Percentiles rank a stretch among this genome's conserved stretches.
Evolutionary conservation across 1,140 invertebrate species (phyloP).

Genomic region (Drosophila punjabiensis): DNA sequence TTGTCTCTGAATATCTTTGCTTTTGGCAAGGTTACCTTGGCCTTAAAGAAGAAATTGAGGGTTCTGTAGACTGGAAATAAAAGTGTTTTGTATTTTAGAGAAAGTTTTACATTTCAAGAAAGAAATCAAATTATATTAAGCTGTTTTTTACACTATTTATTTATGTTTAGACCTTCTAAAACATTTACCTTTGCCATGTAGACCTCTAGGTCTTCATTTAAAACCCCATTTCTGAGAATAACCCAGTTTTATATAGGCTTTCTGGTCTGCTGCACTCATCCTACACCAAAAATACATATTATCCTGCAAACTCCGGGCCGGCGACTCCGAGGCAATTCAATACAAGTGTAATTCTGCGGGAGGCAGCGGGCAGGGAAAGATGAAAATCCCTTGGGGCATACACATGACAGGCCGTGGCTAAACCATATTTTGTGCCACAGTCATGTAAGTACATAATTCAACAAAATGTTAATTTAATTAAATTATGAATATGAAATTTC

Average conservation of each 20-base stretch:
- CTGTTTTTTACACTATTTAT: not conserved
- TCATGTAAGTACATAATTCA: slow-evolving; percentile 72
- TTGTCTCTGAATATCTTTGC: slow-evolving; percentile 23
- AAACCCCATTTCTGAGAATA: slow-evolving; percentile 10
- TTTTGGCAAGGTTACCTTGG: slow-evolving; percentile 12
- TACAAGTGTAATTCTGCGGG: slow-evolving; percentile 9
- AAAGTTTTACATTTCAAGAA: not conserved
- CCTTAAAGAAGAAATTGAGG: not conserved
- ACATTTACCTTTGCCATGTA: not conserved
- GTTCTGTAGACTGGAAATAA: not conserved
- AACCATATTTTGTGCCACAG: slow-evolving; percentile 51
- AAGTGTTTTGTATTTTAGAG: not conserved
- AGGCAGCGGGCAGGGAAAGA: slow-evolving; percentile 7
- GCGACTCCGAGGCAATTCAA: slow-evolving; percentile 43
- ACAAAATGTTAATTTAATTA: slow-evolving; percentile 81
- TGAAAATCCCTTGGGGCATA: slow-evolving; percentile 45
- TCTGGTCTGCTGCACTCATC: slow-evolving; percentile 63
- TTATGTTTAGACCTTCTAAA: not conserved
- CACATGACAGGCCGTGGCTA: slow-evolving; percentile 44
- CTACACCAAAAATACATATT: slow-evolving; percentile 31
- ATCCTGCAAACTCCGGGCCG: not conserved
- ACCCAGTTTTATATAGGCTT: slow-evolving; percentile 45
- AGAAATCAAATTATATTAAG: not conserved
- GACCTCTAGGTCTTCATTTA: not conserved
- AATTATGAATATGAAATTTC: slow-evolving; percentile 79